A percentile compares a stretch with the other conserved stretches of the same genome.
Conservation (phyloP, 1,140 invertebrate genomes). For the Apis dorsata region DNA sequence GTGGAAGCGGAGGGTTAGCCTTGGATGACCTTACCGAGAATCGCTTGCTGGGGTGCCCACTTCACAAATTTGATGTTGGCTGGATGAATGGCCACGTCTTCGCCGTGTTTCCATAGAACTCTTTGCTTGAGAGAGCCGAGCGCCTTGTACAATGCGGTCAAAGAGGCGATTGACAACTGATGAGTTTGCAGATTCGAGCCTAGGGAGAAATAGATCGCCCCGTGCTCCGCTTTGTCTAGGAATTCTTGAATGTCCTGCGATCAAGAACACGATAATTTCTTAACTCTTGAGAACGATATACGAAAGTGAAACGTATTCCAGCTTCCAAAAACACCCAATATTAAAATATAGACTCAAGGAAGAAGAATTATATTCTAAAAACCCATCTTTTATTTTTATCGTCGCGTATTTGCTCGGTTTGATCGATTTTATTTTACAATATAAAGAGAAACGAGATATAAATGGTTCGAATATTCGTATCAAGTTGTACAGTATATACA, state of each 20-base stretch:
- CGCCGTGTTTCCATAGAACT: constrained; percentile 84
- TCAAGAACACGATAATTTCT: neutral
- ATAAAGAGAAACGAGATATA: too few species aligned
- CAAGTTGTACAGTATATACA: neutral
- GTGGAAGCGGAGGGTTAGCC: constrained; percentile 1
- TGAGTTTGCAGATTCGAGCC: constrained; percentile 82
- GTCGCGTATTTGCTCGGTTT: too few species aligned
- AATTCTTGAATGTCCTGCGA: constrained; percentile 78
- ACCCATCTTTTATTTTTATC: too few species aligned
- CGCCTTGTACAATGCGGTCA: constrained; percentile 78
- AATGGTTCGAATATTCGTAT: too few species aligned
- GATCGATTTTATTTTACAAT: too few species aligned
- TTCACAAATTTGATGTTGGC: constrained; percentile 82
- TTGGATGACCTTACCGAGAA: constrained; percentile 78
- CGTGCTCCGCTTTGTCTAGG: constrained; percentile 79
- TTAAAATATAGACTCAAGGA: too few species aligned
- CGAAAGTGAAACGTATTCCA: too few species aligned
- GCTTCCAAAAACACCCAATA: too few species aligned
- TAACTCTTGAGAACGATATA: too few species aligned
- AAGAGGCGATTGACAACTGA: constrained; percentile 75
- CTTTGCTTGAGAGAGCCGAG: constrained; percentile 82
- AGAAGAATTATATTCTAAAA: too few species aligned
- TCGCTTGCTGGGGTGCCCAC: constrained; percentile 87
- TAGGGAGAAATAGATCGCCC: constrained; percentile 83
- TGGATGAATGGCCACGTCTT: constrained; percentile 77